A percentile compares a stretch with the other conserved stretches of the same genome.
phyloP scores from a whole-genome alignment of 2,113 vertebrate genomes.

The Rattus rattus region DNA sequence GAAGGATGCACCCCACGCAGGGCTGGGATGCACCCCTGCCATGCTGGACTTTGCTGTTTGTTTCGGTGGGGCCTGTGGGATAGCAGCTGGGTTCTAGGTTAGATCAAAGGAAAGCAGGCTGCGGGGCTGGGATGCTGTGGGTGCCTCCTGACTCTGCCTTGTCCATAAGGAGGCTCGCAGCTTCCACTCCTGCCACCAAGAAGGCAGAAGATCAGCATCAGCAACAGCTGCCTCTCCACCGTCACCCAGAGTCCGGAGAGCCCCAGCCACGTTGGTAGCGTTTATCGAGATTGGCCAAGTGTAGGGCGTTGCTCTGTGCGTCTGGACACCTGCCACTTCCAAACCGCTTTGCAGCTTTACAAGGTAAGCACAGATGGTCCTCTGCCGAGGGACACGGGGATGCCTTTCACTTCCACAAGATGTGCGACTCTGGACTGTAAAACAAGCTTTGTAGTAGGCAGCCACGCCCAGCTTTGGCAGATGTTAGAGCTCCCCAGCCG shows the following conservation, averaged over 20 bases:
- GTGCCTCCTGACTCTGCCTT: no score
- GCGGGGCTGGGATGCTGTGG: background rate
- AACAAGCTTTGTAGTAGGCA: background rate
- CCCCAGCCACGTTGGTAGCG: fast-evolving
- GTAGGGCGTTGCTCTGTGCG: background rate
- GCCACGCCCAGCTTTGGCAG: background rate
- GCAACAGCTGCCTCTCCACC: fast-evolving
- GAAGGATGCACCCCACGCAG: fast-evolving
- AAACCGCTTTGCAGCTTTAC: no score
- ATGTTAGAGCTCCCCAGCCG: no score
- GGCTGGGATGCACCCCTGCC: background rate
- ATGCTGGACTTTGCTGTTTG: fast-evolving
- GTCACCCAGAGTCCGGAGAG: background rate
- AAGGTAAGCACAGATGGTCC: background rate
- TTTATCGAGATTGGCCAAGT: background rate
- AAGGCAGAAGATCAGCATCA: background rate
- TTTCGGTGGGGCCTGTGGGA: no score
- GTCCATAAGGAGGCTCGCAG: background rate
- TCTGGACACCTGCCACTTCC: background rate
- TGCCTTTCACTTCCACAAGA: background rate
- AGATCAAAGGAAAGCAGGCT: background rate
- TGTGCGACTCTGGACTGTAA: background rate
- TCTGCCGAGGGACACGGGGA: background rate
- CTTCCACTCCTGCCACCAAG: fast-evolving
- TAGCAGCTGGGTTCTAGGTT: background rate